Evolutionary conservation across 1,140 invertebrate genomes (phyloP).

Genomic region (Drosophila bipectinata): DNA sequence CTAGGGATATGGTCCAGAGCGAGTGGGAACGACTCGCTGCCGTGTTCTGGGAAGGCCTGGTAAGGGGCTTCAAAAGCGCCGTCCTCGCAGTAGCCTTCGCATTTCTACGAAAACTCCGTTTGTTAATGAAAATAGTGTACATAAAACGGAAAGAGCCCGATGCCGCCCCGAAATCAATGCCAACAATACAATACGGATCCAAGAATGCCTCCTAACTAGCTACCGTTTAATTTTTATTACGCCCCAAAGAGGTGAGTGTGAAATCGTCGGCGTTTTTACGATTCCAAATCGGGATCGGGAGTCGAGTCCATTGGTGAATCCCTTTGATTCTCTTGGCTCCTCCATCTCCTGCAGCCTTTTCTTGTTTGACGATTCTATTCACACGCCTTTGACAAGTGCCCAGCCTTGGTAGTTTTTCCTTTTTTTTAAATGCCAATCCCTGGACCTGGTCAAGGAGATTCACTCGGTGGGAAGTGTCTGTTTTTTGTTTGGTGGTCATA

Average conservation of each 20-base stretch:
- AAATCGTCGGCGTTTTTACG: conserved; percentile 73
- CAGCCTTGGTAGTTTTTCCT: conserved; percentile 4
- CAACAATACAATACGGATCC: conserved; percentile 52
- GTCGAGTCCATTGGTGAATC: conserved; percentile 16
- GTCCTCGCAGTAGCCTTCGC: conserved; percentile 22
- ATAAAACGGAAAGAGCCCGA: conserved; percentile 46
- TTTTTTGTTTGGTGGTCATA: conserved; percentile 49
- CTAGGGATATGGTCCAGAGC: conserved; percentile 1
- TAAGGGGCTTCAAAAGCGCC: conserved; percentile 65
- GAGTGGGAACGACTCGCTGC: conserved; percentile 8
- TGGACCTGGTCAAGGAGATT: conserved; percentile 31
- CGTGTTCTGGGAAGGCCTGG: conserved; percentile 40
- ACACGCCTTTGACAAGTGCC: conserved; percentile 70
- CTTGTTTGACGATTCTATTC: conserved; percentile 79
- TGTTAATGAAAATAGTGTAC: conserved; percentile 69
- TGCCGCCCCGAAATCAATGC: conserved; percentile 56
- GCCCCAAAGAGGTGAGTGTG: conserved; percentile 62
- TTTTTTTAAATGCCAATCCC: not conserved
- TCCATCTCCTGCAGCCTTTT: conserved; percentile 1
- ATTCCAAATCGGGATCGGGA: conserved; percentile 23
- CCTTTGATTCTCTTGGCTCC: conserved; percentile 57
- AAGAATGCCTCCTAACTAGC: conserved; percentile 74
- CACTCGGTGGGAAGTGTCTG: conserved; percentile 17
- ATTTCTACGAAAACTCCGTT: conserved; percentile 69
- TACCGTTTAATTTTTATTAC: conserved; percentile 82